phyloP scores from a whole-genome alignment of 2,113 vertebrate genomes.

The Phoenicopterus ruber region DNA sequence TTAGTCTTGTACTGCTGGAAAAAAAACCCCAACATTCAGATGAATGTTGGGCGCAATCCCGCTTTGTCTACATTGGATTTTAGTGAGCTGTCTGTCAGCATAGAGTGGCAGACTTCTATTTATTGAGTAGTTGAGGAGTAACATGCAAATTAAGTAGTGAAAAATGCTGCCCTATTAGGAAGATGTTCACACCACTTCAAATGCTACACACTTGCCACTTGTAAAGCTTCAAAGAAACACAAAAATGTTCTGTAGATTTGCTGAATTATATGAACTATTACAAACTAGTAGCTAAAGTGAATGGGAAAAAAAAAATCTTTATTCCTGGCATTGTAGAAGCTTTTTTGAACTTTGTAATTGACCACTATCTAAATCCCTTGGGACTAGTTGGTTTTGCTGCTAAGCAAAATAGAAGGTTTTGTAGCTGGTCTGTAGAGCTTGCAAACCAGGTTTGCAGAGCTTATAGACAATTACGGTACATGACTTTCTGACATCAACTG shows the following conservation, averaged over 20 bases:
- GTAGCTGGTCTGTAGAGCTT: background rate
- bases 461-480: background rate
- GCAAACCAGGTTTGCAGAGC: background rate
- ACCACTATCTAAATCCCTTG: background rate
- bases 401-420: constrained; percentile 4
- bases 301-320: background rate
- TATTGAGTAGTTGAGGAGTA: background rate
- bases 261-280: background rate
- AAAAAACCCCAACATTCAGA: background rate
- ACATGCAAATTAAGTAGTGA: background rate
- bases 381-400: constrained; percentile 24
- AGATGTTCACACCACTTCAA: background rate
- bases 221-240: background rate
- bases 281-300: background rate
- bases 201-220: background rate
- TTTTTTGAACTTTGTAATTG: background rate
- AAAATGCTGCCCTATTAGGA: background rate
- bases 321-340: background rate
- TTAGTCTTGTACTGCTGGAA: background rate
- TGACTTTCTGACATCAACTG: background rate
- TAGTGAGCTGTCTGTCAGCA: background rate
- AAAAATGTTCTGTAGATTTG: background rate
- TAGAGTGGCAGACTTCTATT: background rate
- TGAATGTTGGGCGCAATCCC: background rate
- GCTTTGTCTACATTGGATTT: background rate